A percentile compares a stretch with the other conserved stretches of the same genome.
Evolutionary conservation across 2,888 invertebrate species (phyloP).

Genomic region (Lacanobia wlatinum): DNA sequence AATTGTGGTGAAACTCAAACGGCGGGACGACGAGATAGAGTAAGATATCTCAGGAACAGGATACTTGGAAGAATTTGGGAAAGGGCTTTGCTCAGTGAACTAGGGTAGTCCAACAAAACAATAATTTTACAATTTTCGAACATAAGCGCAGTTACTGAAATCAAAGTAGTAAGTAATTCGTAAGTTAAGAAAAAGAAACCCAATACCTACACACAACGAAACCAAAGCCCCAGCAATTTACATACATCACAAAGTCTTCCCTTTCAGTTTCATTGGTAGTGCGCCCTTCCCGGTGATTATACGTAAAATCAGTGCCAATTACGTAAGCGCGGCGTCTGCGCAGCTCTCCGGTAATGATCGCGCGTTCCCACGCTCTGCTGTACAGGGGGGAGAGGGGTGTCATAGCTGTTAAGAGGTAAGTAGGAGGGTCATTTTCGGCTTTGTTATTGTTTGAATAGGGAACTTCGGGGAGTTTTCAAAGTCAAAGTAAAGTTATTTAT

Average conservation of each 20-base stretch:
- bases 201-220: neutral
- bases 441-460: neutral
- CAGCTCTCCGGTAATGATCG: conserved; percentile 58
- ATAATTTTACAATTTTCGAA: no score
- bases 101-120: no score
- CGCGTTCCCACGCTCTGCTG: conserved; percentile 58
- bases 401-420: conserved; percentile 52
- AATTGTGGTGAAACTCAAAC: no score
- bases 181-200: neutral
- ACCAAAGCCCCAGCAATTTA: conserved; percentile 40
- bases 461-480: neutral
- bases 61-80: no score
- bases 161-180: neutral
- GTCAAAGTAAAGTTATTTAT: neutral
- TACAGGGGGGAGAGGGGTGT: conserved; percentile 22
- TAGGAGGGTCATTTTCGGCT: conserved; percentile 14
- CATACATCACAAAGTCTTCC: conserved; percentile 35
- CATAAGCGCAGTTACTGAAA: no score
- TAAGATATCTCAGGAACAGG: no score
- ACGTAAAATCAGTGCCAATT: conserved; percentile 73
- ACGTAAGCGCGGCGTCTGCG: conserved; percentile 69
- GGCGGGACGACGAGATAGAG: no score
- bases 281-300: conserved; percentile 63
- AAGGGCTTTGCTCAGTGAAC: no score
- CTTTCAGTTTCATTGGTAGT: conserved; percentile 59